Conservation (phyloP, 2,888 invertebrate genomes). For the Andrena hattorfiana region DNA sequence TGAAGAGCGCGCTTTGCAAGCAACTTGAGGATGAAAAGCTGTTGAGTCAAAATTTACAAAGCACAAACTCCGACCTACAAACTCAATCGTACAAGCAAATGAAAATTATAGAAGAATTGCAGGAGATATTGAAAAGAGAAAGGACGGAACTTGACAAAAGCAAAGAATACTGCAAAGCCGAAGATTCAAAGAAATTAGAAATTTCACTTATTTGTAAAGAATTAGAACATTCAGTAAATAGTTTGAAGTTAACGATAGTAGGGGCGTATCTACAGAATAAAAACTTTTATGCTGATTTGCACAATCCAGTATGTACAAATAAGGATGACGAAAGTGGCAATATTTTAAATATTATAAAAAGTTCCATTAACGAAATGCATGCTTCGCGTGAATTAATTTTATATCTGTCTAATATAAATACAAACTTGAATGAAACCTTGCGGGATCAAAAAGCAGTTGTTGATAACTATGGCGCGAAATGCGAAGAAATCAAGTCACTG, state of each 20-base stretch:
- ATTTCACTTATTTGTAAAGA: conserved; percentile 52
- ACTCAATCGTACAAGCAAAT: conserved; percentile 44
- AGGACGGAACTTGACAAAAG: conserved; percentile 47
- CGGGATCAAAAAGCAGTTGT: conserved; percentile 54
- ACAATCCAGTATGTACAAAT: neutral
- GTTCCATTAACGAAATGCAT: conserved; percentile 56
- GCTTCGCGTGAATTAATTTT: conserved; percentile 57
- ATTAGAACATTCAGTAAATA: conserved; percentile 41
- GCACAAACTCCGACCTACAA: conserved; percentile 50
- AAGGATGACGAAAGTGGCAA: conserved; percentile 26
- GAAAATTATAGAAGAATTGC: conserved; percentile 55
- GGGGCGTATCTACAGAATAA: conserved; percentile 25
- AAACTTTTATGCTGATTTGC: conserved; percentile 21
- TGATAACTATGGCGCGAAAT: conserved; percentile 26
- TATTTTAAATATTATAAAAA: conserved; percentile 50
- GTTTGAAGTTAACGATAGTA: conserved; percentile 50
- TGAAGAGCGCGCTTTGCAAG: conserved; percentile 47
- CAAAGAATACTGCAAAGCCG: conserved; percentile 44
- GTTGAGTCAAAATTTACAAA: conserved; percentile 38
- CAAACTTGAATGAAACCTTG: conserved; percentile 61
- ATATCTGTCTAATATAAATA: conserved; percentile 42
- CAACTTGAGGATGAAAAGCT: conserved; percentile 58
- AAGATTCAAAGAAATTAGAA: conserved; percentile 45
- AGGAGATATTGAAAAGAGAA: conserved; percentile 51
- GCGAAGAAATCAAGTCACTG: conserved; percentile 54